phyloP scores from a whole-genome alignment of 2,888 invertebrate genomes.

The Drosophila paucipuncta region DNA sequence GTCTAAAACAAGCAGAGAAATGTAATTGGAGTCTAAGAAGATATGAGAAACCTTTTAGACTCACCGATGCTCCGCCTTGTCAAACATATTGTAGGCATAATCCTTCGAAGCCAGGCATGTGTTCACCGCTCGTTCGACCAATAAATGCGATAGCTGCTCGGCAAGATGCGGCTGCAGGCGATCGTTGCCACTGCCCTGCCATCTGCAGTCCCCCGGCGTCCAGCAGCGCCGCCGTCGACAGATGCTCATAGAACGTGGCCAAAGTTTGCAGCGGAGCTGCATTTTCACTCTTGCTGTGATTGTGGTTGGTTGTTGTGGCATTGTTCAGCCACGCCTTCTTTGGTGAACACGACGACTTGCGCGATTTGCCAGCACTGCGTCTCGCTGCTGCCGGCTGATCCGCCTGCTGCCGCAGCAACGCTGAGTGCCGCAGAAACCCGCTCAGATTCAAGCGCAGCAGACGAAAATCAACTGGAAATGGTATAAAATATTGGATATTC shows the following conservation, averaged over 20 bases:
- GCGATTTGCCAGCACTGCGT: constrained; percentile 38
- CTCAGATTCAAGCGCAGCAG: constrained; percentile 79
- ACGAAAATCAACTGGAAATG: constrained; percentile 82
- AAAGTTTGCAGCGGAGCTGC: constrained; percentile 84
- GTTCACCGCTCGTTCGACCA: constrained; percentile 81
- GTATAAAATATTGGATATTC: constrained; percentile 79
- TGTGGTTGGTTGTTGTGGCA: constrained; percentile 34
- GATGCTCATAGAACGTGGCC: constrained; percentile 85
- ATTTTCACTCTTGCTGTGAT: constrained; percentile 15
- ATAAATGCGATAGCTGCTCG: constrained; percentile 80
- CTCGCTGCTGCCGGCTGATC: constrained; percentile 2
- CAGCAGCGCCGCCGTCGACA: constrained; percentile 83
- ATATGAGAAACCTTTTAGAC: constrained; percentile 14
- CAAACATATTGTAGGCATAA: constrained; percentile 82
- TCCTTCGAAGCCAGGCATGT: constrained; percentile 75
- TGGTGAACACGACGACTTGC: constrained; percentile 80
- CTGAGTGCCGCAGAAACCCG: constrained; percentile 67
- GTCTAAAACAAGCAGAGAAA: constrained; percentile 84
- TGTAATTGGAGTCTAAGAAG: background rate
- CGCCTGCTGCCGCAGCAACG: constrained; percentile 51
- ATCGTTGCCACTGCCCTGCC: constrained; percentile 59
- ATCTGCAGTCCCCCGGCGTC: constrained; percentile 45
- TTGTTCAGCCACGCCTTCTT: constrained; percentile 81
- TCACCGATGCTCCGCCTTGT: constrained; percentile 75
- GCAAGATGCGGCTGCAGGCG: constrained; percentile 73